Evolutionary conservation across 2,113 vertebrate species (phyloP).

Genomic region (Hippocampus abdominalis): DNA sequence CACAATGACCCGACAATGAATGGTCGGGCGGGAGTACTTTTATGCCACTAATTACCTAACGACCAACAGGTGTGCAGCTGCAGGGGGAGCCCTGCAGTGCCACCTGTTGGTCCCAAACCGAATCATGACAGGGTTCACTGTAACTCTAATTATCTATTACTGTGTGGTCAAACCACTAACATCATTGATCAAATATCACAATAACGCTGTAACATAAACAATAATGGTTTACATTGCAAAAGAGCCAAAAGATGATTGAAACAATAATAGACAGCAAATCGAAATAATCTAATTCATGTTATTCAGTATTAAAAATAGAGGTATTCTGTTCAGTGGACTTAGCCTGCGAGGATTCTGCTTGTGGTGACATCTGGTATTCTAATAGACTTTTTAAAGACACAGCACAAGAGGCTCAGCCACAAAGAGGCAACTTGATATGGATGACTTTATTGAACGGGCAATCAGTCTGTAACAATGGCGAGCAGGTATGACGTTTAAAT

Average conservation of each 20-base stretch:
- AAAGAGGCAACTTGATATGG: slow-evolving; percentile 33
- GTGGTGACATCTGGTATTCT: background rate
- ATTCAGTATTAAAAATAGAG: no score
- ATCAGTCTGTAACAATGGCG: slow-evolving; percentile 47
- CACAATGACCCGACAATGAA: no score
- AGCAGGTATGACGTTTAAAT: slow-evolving; percentile 62
- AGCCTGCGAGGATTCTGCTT: background rate
- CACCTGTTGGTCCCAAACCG: no score
- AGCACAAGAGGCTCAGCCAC: background rate
- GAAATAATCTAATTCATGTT: background rate
- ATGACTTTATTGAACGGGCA: slow-evolving; percentile 49
- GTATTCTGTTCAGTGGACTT: no score
- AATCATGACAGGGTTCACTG: no score
- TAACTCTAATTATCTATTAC: background rate
- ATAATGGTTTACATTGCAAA: no score
- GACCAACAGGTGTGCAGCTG: no score
- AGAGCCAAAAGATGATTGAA: no score
- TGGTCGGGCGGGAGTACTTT: no score
- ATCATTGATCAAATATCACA: background rate
- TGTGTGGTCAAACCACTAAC: background rate
- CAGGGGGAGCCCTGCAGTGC: no score
- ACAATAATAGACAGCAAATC: no score
- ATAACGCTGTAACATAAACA: background rate
- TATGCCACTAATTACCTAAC: no score
- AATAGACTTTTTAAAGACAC: background rate